Percentiles rank a stretch among this genome's conserved stretches.
Conservation (phyloP, 2,888 invertebrate genomes). For the Drosophila longiperda region DNA sequence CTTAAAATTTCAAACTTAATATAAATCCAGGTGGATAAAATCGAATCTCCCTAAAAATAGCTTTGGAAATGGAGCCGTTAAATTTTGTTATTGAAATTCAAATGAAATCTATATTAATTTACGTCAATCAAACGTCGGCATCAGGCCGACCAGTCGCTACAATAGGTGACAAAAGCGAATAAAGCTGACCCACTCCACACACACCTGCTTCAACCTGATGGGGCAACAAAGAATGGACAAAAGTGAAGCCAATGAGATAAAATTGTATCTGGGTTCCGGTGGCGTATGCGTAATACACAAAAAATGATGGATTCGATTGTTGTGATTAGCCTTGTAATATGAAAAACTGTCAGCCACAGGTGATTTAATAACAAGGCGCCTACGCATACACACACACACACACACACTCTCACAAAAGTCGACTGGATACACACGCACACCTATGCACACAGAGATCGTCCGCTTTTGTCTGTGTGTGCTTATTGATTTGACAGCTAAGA, state of each 20-base stretch:
- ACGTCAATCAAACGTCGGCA: conserved; percentile 63
- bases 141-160: conserved; percentile 37
- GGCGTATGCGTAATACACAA: conserved; percentile 25
- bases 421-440: conserved; percentile 31
- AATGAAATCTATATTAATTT: conserved; percentile 68
- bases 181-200: neutral
- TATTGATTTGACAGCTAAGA: conserved; percentile 76
- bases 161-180: conserved; percentile 68
- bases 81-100: conserved; percentile 27
- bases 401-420: conserved; percentile 20
- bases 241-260: conserved; percentile 48
- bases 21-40: neutral
- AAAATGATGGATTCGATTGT: conserved; percentile 52
- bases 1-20: too few species aligned
- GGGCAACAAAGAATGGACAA: conserved; percentile 42
- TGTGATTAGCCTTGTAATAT: conserved; percentile 52
- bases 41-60: neutral
- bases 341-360: conserved; percentile 79
- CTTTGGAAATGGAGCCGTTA: conserved; percentile 23
- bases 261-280: conserved; percentile 18
- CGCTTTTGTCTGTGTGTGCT: conserved; percentile 58
- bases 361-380: conserved; percentile 66
- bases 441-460: conserved; percentile 33
- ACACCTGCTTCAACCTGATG: conserved; percentile 1
- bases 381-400: conserved; percentile 42